phyloP scores from a whole-genome alignment of 1,140 invertebrate genomes.

The Cotesia vestalis region DNA sequence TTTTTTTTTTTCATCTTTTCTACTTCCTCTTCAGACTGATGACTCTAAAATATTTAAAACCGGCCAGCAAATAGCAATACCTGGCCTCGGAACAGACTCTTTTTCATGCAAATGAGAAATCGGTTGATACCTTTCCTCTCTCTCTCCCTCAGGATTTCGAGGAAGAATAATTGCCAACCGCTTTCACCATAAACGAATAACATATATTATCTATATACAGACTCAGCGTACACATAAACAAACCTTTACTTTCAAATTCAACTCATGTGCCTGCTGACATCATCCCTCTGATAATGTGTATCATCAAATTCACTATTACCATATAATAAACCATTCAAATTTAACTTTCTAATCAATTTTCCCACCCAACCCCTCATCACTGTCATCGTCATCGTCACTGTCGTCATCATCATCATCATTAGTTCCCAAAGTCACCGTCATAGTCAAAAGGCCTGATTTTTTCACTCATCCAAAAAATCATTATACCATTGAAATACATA shows the following conservation, averaged over 20 bases:
- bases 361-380: too few relatives aligned
- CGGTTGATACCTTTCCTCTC: constrained; percentile 23
- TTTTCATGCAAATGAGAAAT: constrained; percentile 36
- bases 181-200: constrained; percentile 10
- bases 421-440: too few relatives aligned
- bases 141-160: constrained; percentile 18
- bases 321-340: too few relatives aligned
- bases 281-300: too few relatives aligned
- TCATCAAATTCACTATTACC: too few relatives aligned
- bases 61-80: neutral
- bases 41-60: constrained; percentile 4
- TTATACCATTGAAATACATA: too few relatives aligned
- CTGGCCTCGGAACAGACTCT: constrained; percentile 21
- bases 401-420: too few relatives aligned
- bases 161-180: constrained; percentile 24
- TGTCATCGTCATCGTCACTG: too few relatives aligned
- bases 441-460: too few relatives aligned
- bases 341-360: too few relatives aligned
- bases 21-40: neutral
- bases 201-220: constrained; percentile 5
- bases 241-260: constrained; percentile 14
- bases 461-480: too few relatives aligned
- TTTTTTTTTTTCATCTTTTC: constrained; percentile 4
- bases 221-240: neutral
- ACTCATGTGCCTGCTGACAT: neutral